These are phyloP conservation scores for Luffia ferchaultella DNA, from an alignment of 2,888 invertebrate genomes.

Conservation along the genomic window DNA sequence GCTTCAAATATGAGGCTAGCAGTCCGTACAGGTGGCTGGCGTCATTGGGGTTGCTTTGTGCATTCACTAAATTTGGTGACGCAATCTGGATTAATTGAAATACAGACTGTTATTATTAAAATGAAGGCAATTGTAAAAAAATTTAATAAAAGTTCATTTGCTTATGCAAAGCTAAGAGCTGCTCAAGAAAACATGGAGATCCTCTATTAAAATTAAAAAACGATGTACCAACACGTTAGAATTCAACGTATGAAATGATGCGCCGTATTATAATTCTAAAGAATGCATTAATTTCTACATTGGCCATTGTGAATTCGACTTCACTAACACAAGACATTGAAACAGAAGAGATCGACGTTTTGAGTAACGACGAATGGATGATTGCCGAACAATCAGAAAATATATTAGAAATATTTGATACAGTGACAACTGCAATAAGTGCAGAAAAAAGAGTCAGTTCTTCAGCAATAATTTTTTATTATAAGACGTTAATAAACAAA, in stretches of 20 bases:
- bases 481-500: neutral
- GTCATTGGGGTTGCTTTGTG: conserved; percentile 10
- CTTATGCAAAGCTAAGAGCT: neutral
- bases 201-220: neutral
- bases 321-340: neutral
- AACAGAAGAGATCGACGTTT: neutral
- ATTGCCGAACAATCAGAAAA: neutral
- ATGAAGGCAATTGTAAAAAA: neutral
- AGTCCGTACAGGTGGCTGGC: conserved; percentile 9
- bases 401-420: neutral
- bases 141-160: neutral
- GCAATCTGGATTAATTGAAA: conserved; percentile 3
- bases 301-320: neutral
- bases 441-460: neutral
- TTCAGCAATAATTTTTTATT: conserved; percentile 2
- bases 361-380: neutral
- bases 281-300: neutral
- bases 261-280: neutral
- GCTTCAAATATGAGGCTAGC: conserved; percentile 12
- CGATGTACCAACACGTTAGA: neutral
- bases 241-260: neutral
- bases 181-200: neutral
- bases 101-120: conserved; percentile 1
- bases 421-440: conserved; percentile 1
- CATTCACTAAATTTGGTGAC: conserved; percentile 12